Conservation (phyloP, 2,797 vertebrate genomes). For the Rhynchotus rufescens region DNA sequence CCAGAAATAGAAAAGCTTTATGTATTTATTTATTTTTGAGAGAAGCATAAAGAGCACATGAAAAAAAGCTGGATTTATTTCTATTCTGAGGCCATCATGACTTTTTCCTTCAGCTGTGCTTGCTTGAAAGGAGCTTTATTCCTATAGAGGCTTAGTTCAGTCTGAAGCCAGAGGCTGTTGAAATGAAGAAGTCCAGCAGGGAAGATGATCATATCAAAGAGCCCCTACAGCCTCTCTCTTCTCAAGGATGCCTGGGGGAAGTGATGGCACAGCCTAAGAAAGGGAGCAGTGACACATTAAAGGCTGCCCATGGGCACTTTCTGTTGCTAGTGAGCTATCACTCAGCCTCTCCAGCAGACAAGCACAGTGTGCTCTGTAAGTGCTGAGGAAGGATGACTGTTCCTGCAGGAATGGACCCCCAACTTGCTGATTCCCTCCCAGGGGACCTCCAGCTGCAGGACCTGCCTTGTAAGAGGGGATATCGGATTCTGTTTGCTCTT, state of each 20-base stretch:
- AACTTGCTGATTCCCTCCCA: neutral
- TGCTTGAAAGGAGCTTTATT: neutral
- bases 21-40: neutral
- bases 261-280: neutral
- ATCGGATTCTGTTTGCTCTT: neutral
- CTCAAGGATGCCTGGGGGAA: neutral
- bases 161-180: neutral
- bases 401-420: neutral
- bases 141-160: neutral
- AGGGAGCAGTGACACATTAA: rapidly evolving
- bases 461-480: neutral
- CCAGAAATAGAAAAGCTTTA: neutral
- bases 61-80: neutral
- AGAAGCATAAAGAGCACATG: neutral
- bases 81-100: neutral
- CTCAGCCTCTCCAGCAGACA: neutral
- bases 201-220: neutral
- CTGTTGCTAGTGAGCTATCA: neutral
- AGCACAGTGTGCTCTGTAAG: neutral
- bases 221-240: neutral
- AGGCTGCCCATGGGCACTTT: neutral
- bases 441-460: neutral
- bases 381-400: rapidly evolving
- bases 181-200: neutral
- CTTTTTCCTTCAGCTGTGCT: neutral